phyloP scores from a whole-genome alignment of 2,797 vertebrate species.

The Heteromormyrus szaboi region DNA sequence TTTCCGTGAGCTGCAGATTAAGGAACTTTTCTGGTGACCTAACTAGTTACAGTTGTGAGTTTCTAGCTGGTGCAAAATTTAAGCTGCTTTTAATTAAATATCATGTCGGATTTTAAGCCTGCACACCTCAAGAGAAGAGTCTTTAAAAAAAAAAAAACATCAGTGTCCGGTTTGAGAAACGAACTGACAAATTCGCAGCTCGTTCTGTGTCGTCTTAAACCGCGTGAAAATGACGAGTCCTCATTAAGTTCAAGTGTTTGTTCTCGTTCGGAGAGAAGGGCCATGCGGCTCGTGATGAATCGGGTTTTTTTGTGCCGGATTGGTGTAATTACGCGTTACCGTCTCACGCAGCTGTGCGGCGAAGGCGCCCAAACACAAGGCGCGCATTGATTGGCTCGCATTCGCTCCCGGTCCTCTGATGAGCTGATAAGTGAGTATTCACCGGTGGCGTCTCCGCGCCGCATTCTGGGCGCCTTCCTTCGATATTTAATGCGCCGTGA shows the following conservation, averaged over 20 bases:
- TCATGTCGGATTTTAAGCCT: background rate
- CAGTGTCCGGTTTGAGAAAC: background rate
- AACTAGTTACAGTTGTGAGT: background rate
- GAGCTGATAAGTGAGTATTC: conserved; percentile 28
- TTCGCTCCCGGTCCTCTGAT: background rate
- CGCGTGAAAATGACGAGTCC: background rate
- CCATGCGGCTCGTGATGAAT: conserved; percentile 2
- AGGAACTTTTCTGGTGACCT: background rate
- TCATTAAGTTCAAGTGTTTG: conserved; percentile 13
- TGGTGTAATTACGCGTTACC: conserved; percentile 36
- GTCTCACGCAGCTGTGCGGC: conserved; percentile 31
- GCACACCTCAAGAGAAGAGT: background rate
- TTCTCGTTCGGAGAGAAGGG: background rate
- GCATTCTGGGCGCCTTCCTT: background rate
- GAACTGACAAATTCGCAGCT: background rate
- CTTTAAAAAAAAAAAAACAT: background rate
- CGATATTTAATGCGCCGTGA: conserved; percentile 10
- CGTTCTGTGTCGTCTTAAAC: background rate
- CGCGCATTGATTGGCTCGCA: conserved; percentile 29
- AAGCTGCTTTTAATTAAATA: background rate
- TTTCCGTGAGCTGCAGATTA: background rate
- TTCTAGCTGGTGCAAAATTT: background rate
- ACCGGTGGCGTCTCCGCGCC: background rate
- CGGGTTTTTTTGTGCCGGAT: conserved; percentile 21
- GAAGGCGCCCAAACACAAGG: conserved; percentile 33